These are phyloP conservation scores for Palythoa grandiflora DNA, from an alignment of 92 coral and sea anemone species.

Conservation along the genomic window DNA sequence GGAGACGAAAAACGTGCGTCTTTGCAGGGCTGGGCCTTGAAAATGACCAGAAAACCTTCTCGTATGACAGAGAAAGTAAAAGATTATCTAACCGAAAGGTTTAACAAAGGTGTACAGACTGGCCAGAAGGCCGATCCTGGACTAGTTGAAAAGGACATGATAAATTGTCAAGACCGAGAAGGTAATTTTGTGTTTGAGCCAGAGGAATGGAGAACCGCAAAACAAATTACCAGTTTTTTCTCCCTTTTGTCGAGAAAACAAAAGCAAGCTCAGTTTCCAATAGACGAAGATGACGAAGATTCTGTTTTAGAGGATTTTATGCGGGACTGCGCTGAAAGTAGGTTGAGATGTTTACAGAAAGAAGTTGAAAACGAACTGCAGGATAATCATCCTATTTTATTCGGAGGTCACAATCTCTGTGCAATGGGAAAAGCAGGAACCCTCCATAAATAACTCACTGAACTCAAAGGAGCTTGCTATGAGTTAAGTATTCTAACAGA, in stretches of 20 bases:
- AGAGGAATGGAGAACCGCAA: not conserved
- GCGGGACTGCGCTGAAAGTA: slow-evolving; percentile 7
- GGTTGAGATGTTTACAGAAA: slow-evolving; percentile 5
- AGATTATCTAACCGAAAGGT: not conserved
- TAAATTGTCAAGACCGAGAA: not conserved
- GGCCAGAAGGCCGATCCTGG: slow-evolving; percentile 32
- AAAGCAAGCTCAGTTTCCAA: not conserved
- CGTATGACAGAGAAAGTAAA: slow-evolving; percentile 29
- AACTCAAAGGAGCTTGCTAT: not conserved
- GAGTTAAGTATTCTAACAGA: not conserved
- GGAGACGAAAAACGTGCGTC: not conserved
- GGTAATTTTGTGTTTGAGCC: slow-evolving; percentile 7
- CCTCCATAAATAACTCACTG: not conserved
- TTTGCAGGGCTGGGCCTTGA: slow-evolving; percentile 27
- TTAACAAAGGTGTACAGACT: slow-evolving; percentile 16
- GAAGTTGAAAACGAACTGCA: slow-evolving; percentile 13
- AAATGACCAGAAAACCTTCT: slow-evolving; percentile 9
- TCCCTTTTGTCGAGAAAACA: slow-evolving; percentile 1
- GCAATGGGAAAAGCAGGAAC: slow-evolving; percentile 3
- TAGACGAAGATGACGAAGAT: not conserved
- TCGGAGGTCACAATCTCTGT: slow-evolving; percentile 15
- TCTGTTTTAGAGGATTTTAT: slow-evolving; percentile 1
- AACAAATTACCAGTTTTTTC: slow-evolving; percentile 7
- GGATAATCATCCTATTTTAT: slow-evolving; percentile 2
- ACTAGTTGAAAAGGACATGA: slow-evolving; percentile 14